Conservation (phyloP, 2,113 vertebrate species). For the Canis aureus region DNA sequence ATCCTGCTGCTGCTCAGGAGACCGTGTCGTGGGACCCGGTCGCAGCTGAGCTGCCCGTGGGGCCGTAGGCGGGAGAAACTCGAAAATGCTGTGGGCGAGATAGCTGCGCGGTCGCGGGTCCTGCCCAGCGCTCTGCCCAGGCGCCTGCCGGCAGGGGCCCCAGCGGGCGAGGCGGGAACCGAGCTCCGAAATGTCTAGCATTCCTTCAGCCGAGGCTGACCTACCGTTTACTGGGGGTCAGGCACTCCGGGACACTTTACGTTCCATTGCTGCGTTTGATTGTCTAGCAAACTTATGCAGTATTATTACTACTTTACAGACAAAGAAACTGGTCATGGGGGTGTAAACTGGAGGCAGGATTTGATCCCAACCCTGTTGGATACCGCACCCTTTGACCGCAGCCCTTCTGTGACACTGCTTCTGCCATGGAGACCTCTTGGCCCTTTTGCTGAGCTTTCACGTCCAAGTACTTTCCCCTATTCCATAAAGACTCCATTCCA, state of each 20-base stretch:
- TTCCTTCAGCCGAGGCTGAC: background rate
- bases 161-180: background rate
- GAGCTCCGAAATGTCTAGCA: background rate
- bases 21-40: rapidly evolving
- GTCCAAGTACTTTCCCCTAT: background rate
- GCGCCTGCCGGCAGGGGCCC: background rate
- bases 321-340: background rate
- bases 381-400: background rate
- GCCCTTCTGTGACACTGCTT: background rate
- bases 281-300: background rate
- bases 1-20: background rate
- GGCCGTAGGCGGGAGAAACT: background rate
- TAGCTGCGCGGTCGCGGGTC: background rate
- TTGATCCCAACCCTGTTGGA: background rate
- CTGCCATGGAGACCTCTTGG: background rate
- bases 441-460: background rate
- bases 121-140: background rate
- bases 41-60: too few relatives aligned
- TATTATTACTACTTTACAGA: background rate
- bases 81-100: background rate
- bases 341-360: background rate
- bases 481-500: background rate
- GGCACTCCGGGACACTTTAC: background rate
- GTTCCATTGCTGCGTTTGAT: background rate
- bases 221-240: background rate